Evolutionary conservation across 2,888 invertebrate genomes (phyloP), one percentile per base, ranked within the genome.

Genomic region (Drosophila prolongata): DNA sequence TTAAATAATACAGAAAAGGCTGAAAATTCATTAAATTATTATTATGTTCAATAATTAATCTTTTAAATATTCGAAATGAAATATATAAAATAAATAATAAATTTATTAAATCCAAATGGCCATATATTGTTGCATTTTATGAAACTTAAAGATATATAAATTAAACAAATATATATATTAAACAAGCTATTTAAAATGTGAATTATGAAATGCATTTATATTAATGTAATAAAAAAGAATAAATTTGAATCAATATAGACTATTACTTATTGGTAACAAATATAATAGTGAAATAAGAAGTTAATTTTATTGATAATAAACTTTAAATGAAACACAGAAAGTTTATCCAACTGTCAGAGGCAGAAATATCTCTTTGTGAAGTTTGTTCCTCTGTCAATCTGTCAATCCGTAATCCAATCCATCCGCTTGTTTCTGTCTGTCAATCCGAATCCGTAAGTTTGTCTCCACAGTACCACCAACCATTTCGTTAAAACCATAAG

Each of bases 381-480:
- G 14, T 24, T 59, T 13, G 55, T 34, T 40, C 56, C 19, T 34
- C 24, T 61, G 62, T 62, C 62, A 61, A 40, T 61, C 62, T 38
- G 43, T 55, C 43, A 55, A 44, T 56, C n/a, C 13, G 6, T 10
- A 42, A 34, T 55, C 42, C 58, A 14, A n/a, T n/a, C 58, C 14
- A 30, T 37, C 27, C 27, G 37, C 19, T 27, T 10, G 46, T 46
- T 59, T 16, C 30, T 14, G 34, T 24, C 42, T 59, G 59, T 56
- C 59, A 59, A 56, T 59, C 47, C 11, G 30, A 1, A 6, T 30
- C 42, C 19, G 42, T 16, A 27, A 34, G 10, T 35, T 56, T 43
- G 16, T 13, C 13, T 14, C 38, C 54, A 11, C 34, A 34, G 42
- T 16, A 42, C 24, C 24, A 8, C 5, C 16, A 60, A 60, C 35